Evolutionary conservation across 2,888 invertebrate species (phyloP).

Genomic region (Cheilosia vulpina): DNA sequence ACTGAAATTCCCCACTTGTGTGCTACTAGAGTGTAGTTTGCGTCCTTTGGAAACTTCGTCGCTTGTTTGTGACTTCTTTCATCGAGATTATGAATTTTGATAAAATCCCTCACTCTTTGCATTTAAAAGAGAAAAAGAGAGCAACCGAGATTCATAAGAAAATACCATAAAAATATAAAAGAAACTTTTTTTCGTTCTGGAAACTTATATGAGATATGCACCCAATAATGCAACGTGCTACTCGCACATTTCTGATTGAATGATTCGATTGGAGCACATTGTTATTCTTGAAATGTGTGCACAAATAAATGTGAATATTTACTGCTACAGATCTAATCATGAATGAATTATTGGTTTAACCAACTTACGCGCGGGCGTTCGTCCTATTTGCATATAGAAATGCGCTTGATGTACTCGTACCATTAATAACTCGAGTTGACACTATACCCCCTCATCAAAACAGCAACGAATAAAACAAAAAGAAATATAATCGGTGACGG

Average conservation of each 20-base stretch:
- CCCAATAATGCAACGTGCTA: slow-evolving; percentile 54
- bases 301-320: slow-evolving; percentile 15
- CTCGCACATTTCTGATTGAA: slow-evolving; percentile 50
- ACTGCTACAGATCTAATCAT: slow-evolving; percentile 65
- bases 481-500: slow-evolving; percentile 66
- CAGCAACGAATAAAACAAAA: neutral
- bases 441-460: slow-evolving; percentile 33
- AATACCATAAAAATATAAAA: slow-evolving; percentile 44
- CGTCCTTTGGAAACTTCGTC: slow-evolving; percentile 44
- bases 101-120: slow-evolving; percentile 45
- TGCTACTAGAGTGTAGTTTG: slow-evolving; percentile 22
- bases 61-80: slow-evolving; percentile 64
- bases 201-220: slow-evolving; percentile 15
- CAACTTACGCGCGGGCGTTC: slow-evolving; percentile 19
- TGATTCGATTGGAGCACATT: slow-evolving; percentile 54
- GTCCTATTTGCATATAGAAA: slow-evolving; percentile 27
- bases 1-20: slow-evolving; percentile 52
- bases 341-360: slow-evolving; percentile 56
- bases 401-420: slow-evolving; percentile 1
- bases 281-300: slow-evolving; percentile 36
- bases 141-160: slow-evolving; percentile 48
- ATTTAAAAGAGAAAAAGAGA: slow-evolving; percentile 9
- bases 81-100: slow-evolving; percentile 72
- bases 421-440: slow-evolving; percentile 49
- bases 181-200: slow-evolving; percentile 28